phyloP scores from a whole-genome alignment of 2,797 vertebrate species.

The Arrhamphus sclerolepis region DNA sequence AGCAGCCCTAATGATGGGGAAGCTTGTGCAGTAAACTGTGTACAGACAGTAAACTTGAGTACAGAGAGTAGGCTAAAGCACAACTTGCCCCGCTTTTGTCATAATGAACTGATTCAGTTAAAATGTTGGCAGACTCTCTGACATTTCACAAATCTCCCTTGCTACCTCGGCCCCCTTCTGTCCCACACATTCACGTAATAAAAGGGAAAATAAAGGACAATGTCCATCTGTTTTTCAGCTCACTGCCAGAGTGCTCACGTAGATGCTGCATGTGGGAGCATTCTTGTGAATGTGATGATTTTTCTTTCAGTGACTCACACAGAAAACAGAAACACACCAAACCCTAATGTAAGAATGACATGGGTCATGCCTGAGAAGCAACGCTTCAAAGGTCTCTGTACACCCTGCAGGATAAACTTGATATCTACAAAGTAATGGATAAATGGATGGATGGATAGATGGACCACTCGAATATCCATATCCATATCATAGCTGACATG shows the following conservation, averaged over 20 bases:
- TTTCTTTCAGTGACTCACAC: conserved; percentile 14
- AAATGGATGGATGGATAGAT: too few relatives aligned
- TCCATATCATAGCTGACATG: too few relatives aligned
- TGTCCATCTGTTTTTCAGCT: conserved; percentile 37
- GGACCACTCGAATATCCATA: too few relatives aligned
- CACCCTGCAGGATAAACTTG: too few relatives aligned
- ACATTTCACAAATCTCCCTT: conserved; percentile 70
- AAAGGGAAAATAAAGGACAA: conserved; percentile 5
- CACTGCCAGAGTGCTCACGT: conserved; percentile 49
- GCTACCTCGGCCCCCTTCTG: conserved; percentile 50
- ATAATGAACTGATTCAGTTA: conserved; percentile 47
- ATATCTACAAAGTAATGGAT: too few relatives aligned
- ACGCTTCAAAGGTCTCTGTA: too few relatives aligned
- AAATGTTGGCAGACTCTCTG: conserved; percentile 57
- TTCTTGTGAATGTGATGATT: conserved; percentile 24
- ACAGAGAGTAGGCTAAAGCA: conserved; percentile 21
- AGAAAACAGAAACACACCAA: conserved; percentile 14
- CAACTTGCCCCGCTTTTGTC: conserved; percentile 34
- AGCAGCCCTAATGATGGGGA: conserved; percentile 34
- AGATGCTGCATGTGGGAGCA: conserved; percentile 7
- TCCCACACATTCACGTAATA: conserved; percentile 58
- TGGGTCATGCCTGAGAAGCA: too few relatives aligned
- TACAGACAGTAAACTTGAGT: conserved; percentile 16
- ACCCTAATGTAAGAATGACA: not conserved
- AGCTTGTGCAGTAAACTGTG: conserved; percentile 37